phyloP scores from a whole-genome alignment of 2,888 invertebrate genomes.

The Plagodis dolabraria region DNA sequence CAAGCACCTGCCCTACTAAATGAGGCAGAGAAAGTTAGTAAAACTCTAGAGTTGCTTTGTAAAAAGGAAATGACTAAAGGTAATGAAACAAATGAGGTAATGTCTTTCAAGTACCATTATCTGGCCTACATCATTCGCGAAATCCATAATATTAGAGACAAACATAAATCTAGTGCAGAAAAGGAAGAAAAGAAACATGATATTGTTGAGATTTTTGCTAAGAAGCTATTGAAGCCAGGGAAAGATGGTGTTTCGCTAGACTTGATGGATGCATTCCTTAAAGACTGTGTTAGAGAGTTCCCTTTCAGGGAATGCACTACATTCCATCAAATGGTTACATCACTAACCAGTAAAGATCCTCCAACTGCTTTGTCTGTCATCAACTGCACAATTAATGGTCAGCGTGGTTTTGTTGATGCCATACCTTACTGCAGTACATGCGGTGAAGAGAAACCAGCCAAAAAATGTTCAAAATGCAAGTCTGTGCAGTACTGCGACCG shows the following conservation, averaged over 20 bases:
- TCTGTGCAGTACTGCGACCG: conserved; percentile 96
- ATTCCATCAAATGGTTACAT: conserved; percentile 93
- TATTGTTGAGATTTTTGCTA: conserved; percentile 89
- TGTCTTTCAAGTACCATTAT: conserved; percentile 96
- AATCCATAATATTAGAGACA: conserved; percentile 88
- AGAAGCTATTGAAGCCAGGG: conserved; percentile 90
- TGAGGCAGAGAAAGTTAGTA: conserved; percentile 89
- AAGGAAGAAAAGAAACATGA: conserved; percentile 86
- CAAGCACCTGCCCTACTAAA: conserved; percentile 89
- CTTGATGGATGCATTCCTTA: conserved; percentile 89
- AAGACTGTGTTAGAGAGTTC: conserved; percentile 95
- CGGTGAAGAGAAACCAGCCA: conserved; percentile 94
- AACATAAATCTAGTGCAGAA: conserved; percentile 84
- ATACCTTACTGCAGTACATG: conserved; percentile 92
- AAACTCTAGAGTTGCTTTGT: conserved; percentile 92
- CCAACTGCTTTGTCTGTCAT: conserved; percentile 89
- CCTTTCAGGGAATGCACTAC: conserved; percentile 95
- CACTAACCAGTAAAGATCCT: conserved; percentile 90
- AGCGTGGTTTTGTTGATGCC: conserved; percentile 90
- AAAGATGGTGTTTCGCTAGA: conserved; percentile 88
- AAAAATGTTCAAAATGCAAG: conserved; percentile 98
- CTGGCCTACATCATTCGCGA: conserved; percentile 90
- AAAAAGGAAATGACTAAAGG: conserved; percentile 94
- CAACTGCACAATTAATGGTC: conserved; percentile 94
- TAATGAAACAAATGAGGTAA: conserved; percentile 93